These are phyloP conservation scores for Lipotes vexillifer DNA, from an alignment of 2,113 vertebrate species.

Conservation along the genomic window DNA sequence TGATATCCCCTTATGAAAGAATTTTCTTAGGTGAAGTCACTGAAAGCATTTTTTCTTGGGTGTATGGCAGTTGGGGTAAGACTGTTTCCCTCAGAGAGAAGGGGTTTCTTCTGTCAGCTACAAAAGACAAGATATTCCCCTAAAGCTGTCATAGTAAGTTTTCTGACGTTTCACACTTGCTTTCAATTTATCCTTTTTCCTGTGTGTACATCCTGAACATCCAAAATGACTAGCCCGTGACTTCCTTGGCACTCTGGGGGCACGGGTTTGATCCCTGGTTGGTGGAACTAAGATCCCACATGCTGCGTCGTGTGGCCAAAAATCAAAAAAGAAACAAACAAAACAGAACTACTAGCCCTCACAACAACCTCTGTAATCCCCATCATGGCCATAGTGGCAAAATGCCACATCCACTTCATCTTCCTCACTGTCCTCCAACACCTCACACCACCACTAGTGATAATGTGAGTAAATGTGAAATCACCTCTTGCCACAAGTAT, in stretches of 20 bases:
- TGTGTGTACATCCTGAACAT: background rate
- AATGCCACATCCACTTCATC: background rate
- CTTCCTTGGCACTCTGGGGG: background rate
- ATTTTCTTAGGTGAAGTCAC: background rate
- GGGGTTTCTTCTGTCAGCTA: background rate
- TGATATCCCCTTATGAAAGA: background rate
- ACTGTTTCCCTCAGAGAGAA: background rate
- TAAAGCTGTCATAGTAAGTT: background rate
- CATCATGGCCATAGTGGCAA: background rate
- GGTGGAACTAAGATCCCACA: background rate
- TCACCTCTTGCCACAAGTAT: background rate
- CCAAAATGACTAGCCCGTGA: background rate
- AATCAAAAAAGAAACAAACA: background rate
- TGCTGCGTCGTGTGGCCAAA: background rate
- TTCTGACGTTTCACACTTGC: background rate
- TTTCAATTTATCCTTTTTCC: background rate
- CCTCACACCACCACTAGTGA: background rate
- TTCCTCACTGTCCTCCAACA: background rate
- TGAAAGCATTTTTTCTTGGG: background rate
- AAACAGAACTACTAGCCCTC: background rate
- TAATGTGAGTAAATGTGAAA: background rate
- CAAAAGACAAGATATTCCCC: background rate
- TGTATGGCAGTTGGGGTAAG: background rate
- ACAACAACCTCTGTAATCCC: background rate
- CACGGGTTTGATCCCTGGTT: background rate